These are phyloP conservation scores for Luscinia megarhynchos DNA, from an alignment of 2,797 vertebrate species.

Conservation along the genomic window DNA sequence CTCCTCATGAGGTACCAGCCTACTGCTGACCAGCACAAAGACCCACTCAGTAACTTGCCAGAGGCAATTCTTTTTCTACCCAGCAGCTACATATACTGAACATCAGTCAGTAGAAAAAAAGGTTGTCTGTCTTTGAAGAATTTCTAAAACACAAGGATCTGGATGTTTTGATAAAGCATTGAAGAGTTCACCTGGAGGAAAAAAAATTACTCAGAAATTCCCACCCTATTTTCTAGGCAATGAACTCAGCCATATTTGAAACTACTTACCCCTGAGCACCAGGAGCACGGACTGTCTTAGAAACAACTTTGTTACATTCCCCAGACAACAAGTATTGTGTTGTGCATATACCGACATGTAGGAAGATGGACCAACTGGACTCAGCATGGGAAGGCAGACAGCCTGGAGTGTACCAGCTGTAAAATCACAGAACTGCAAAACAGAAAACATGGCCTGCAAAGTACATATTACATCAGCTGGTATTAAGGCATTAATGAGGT, in stretches of 20 bases:
- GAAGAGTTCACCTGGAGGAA: neutral
- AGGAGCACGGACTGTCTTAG: neutral
- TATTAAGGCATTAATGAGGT: neutral
- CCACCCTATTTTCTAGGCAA: neutral
- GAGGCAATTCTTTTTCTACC: neutral
- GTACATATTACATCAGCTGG: neutral
- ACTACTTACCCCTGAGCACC: neutral
- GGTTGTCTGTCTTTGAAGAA: neutral
- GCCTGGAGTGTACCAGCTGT: neutral
- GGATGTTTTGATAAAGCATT: neutral
- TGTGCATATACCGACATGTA: neutral
- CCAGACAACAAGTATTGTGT: neutral
- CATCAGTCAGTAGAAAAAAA: neutral
- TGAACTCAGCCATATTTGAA: neutral
- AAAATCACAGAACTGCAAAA: neutral
- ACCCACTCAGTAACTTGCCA: neutral
- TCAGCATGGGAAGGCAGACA: neutral
- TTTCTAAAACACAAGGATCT: neutral
- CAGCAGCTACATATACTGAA: neutral
- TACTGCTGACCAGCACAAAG: neutral
- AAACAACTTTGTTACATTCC: neutral
- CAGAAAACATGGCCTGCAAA: neutral
- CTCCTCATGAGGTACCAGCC: neutral
- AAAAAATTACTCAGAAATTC: neutral
- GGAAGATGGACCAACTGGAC: neutral